Evolutionary conservation across 2,113 vertebrate species (phyloP).

Genomic region (Bubo blakistoni): DNA sequence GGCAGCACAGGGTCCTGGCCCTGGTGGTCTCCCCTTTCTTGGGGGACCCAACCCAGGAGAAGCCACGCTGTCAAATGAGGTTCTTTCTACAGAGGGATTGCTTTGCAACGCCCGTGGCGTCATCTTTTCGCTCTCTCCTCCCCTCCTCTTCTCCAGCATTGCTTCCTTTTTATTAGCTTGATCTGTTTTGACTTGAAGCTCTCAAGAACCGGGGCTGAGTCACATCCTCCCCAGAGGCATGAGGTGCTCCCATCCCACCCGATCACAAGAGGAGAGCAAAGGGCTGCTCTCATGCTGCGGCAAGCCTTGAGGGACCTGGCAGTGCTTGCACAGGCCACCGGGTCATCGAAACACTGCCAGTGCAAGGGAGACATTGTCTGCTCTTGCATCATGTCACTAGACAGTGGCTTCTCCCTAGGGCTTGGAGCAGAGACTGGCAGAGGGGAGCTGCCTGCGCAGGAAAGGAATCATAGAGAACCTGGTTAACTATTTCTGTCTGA

Average conservation of each 20-base stretch:
- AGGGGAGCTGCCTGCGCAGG: background rate
- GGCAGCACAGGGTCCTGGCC: background rate
- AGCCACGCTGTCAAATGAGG: background rate
- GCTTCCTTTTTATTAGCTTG: background rate
- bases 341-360: background rate
- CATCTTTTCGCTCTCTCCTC: background rate
- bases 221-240: accelerated
- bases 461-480: background rate
- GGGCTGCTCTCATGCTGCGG: background rate
- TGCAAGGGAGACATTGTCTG: background rate
- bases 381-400: background rate
- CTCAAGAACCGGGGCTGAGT: background rate
- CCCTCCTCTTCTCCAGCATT: background rate
- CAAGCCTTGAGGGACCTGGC: background rate
- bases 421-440: background rate
- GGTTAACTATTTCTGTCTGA: background rate
- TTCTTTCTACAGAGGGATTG: background rate
- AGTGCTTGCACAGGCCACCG: background rate
- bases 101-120: background rate
- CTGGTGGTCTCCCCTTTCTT: background rate
- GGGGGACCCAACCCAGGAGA: background rate
- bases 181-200: background rate
- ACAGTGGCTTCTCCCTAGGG: background rate
- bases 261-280: background rate
- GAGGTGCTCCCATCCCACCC: background rate